A percentile compares a stretch with the other conserved stretches of the same genome.
Conservation (phyloP, 2,888 invertebrate genomes). For the Lobophora halterata region DNA sequence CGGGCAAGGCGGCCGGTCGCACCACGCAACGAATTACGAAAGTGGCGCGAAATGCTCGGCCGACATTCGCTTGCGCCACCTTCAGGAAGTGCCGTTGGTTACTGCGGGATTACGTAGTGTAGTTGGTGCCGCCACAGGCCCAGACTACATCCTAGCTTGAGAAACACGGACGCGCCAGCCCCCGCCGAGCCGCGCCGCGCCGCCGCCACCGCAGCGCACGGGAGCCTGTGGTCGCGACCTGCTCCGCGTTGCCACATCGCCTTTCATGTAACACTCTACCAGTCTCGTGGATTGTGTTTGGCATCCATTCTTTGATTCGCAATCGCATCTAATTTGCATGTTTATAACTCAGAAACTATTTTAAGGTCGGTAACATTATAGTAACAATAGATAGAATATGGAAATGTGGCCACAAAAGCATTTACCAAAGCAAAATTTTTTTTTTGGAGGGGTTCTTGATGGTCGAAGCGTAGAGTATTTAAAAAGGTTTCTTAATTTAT, state of each 20-base stretch:
- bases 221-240: conserved; percentile 50
- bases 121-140: conserved; percentile 47
- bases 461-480: too few relatives aligned
- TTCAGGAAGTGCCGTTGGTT: conserved; percentile 78
- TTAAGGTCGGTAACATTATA: too few relatives aligned
- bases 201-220: conserved; percentile 36
- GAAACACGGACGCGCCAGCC: conserved; percentile 35
- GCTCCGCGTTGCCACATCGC: conserved; percentile 29
- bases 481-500: too few relatives aligned
- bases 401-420: too few relatives aligned
- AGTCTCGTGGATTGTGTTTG: conserved; percentile 19
- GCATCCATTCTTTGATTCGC: conserved; percentile 37
- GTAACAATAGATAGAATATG: too few relatives aligned
- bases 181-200: conserved; percentile 33
- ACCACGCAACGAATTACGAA: conserved; percentile 79
- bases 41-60: conserved; percentile 80
- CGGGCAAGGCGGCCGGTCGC: conserved; percentile 73
- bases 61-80: conserved; percentile 80
- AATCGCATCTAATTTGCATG: conserved; percentile 9
- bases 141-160: conserved; percentile 56
- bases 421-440: too few relatives aligned
- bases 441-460: too few relatives aligned
- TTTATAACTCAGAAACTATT: too few relatives aligned
- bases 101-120: conserved; percentile 77
- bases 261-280: conserved; percentile 18